phyloP scores from a whole-genome alignment of 1,140 invertebrate species.

The Drosophila seguyi region DNA sequence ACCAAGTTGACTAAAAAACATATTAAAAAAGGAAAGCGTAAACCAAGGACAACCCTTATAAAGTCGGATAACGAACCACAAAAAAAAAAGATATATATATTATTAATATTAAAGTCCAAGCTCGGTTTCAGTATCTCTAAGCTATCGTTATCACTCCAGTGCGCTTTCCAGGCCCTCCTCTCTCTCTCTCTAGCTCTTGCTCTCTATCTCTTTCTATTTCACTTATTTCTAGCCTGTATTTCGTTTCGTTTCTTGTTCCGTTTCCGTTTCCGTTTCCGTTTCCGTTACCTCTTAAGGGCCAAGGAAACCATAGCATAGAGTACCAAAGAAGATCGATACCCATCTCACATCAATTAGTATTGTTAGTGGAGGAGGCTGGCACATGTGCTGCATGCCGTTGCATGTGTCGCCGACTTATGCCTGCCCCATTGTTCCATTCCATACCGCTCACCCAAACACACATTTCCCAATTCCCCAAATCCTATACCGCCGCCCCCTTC shows the following conservation, averaged over 20 bases:
- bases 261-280: background rate
- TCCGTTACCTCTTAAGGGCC: background rate
- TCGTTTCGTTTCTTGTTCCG: constrained; percentile 32
- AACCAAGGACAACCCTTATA: constrained; percentile 12
- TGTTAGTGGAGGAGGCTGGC: constrained; percentile 23
- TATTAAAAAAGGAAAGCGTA: constrained; percentile 11
- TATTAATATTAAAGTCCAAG: background rate
- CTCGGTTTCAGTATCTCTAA: constrained; percentile 29
- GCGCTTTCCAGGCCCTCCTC: constrained; percentile 12
- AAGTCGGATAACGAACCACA: background rate
- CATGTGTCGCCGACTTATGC: constrained; percentile 27
- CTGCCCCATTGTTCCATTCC: constrained; percentile 5
- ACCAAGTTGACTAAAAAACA: constrained; percentile 7
- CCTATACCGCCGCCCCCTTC: background rate
- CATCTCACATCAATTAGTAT: constrained; percentile 17
- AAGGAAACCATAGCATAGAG: constrained; percentile 6
- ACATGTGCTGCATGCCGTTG: constrained; percentile 49
- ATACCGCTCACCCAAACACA: background rate
- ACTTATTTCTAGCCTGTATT: constrained; percentile 15
- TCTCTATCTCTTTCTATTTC: constrained; percentile 27
- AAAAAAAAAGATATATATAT: background rate
- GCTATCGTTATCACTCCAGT: constrained; percentile 29
- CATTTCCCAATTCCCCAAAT: background rate
- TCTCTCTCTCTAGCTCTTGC: constrained; percentile 9
- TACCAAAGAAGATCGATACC: background rate